Percentiles rank a stretch among this genome's conserved stretches.
Evolutionary conservation across 2,888 invertebrate genomes (phyloP).

Genomic region (Ormia ochracea): DNA sequence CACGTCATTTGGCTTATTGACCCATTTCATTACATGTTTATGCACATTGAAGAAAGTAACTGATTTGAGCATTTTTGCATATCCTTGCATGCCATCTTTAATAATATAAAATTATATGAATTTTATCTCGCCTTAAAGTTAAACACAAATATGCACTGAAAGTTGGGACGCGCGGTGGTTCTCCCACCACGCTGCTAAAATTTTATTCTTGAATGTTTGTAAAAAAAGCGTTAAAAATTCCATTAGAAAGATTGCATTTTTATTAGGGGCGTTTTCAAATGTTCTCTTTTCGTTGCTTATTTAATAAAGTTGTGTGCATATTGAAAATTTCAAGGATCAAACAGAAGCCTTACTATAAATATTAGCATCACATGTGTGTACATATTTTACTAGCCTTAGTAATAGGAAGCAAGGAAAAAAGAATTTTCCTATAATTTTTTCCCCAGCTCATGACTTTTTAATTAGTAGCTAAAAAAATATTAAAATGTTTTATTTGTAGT

Average conservation of each 20-base stretch:
- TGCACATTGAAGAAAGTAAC: not conserved
- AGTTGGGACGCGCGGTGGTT: not conserved
- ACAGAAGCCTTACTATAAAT: not conserved
- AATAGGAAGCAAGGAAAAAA: not conserved
- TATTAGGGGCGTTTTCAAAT: not conserved
- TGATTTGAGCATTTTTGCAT: conserved; percentile 14
- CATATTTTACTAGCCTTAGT: not conserved
- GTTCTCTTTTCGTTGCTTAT: too few species aligned
- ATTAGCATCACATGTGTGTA: not conserved
- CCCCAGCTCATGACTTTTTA: too few species aligned
- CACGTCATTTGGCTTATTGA: conserved; percentile 37
- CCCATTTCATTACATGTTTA: not conserved
- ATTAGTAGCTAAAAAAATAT: too few species aligned
- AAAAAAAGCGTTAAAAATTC: conserved; percentile 25
- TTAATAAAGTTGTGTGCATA: not conserved
- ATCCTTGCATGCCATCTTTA: conserved; percentile 42
- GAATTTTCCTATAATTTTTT: too few species aligned
- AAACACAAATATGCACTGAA: not conserved
- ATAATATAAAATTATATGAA: conserved; percentile 51
- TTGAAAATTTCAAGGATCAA: not conserved
- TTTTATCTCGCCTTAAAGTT: conserved; percentile 35
- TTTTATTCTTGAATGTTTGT: too few species aligned
- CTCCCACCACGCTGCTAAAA: too few species aligned
- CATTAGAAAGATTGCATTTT: conserved; percentile 42
- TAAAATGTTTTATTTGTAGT: too few species aligned